Evolutionary conservation across 2,797 vertebrate genomes (phyloP).

Genomic region (Pteropus rufus): DNA sequence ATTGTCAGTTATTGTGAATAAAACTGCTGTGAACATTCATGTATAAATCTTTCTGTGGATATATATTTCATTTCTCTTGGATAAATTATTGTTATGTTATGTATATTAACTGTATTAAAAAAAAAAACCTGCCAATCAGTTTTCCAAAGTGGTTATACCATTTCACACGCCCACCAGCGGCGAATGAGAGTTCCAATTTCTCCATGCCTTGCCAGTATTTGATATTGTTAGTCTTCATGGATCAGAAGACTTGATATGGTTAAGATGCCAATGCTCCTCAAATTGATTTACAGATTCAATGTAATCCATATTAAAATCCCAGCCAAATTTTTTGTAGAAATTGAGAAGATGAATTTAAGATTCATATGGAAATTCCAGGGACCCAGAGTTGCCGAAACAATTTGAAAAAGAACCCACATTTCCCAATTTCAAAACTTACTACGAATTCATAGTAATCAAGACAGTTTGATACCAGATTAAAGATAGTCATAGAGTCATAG

Average conservation of each 20-base stretch:
- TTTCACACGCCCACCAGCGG: background rate
- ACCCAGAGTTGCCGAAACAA: background rate
- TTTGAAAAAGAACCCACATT: background rate
- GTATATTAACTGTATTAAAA: background rate
- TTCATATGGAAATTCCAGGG: background rate
- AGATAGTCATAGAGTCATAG: background rate
- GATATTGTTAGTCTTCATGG: background rate
- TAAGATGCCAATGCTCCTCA: background rate
- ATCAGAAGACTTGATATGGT: background rate
- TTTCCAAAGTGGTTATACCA: background rate
- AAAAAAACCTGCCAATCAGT: background rate
- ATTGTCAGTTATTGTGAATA: background rate
- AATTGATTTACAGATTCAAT: background rate
- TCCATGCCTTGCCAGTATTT: background rate
- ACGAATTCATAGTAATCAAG: background rate
- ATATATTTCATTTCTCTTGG: background rate
- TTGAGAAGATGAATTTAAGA: background rate
- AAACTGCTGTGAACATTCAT: background rate
- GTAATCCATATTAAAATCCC: background rate
- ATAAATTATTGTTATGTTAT: background rate
- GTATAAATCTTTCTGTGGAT: background rate
- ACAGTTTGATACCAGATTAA: background rate
- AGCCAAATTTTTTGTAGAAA: background rate
- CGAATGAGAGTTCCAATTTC: background rate
- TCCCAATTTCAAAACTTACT: background rate